Evolutionary conservation across 1,140 invertebrate species (phyloP).

Genomic region (Meloidogyne floridensis): DNA sequence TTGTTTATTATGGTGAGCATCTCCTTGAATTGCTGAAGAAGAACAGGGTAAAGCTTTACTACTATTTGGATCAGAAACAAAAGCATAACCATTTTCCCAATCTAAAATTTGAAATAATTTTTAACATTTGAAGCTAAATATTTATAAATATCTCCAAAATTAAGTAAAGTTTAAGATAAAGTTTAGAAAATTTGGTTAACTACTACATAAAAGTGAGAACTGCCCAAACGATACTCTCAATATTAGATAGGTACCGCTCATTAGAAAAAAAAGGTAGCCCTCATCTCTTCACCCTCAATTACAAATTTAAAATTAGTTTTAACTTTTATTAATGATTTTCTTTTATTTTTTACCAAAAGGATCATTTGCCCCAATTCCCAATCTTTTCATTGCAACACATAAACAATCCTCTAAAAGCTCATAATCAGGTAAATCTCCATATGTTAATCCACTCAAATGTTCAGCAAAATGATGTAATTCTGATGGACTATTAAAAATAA

Average conservation of each 20-base stretch:
- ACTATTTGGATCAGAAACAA: conserved; percentile 36
- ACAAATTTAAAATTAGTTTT: no score
- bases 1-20: conserved; percentile 52
- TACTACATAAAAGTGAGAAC: no score
- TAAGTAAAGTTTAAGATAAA: no score
- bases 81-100: conserved; percentile 65
- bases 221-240: no score
- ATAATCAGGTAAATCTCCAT: conserved; percentile 62
- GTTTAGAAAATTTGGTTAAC: no score
- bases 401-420: conserved; percentile 53
- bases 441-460: conserved; percentile 56
- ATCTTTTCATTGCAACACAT: conserved; percentile 35
- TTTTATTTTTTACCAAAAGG: neutral
- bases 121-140: no score
- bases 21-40: conserved; percentile 13
- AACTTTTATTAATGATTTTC: no score
- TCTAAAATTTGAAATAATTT: conserved; percentile 30
- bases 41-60: conserved; percentile 1
- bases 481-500: conserved; percentile 43
- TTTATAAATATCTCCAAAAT: no score
- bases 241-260: no score
- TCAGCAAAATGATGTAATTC: conserved; percentile 58
- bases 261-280: no score
- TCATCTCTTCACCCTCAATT: no score
- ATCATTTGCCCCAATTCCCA: conserved; percentile 41